Evolutionary conservation across 2,888 invertebrate species (phyloP).

Genomic region (Mythimna impura): DNA sequence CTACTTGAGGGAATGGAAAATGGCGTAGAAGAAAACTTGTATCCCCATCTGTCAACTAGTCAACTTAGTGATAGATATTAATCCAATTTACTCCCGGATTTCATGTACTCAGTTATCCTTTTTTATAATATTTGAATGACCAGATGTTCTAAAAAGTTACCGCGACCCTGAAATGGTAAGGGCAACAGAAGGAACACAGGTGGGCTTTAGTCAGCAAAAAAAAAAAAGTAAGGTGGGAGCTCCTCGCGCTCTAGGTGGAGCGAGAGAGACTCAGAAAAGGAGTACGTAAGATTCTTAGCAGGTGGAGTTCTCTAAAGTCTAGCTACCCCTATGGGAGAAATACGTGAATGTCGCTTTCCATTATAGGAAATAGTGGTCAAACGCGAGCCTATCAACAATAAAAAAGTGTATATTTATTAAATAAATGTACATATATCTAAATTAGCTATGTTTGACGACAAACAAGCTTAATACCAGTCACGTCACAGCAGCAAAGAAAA

Average conservation of each 20-base stretch:
- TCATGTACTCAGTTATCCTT: background rate
- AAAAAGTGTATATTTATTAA: background rate
- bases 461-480: background rate
- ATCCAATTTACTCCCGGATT: background rate
- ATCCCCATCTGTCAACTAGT: background rate
- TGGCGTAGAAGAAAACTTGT: constrained; percentile 11
- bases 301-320: background rate
- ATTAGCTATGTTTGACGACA: background rate
- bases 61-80: background rate
- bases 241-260: too few relatives aligned
- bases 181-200: too few relatives aligned
- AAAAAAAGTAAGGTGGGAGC: too few relatives aligned
- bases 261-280: background rate
- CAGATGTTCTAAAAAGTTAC: background rate
- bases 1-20: constrained; percentile 31
- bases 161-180: too few relatives aligned
- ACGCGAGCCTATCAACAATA: too few relatives aligned
- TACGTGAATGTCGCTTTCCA: too few relatives aligned
- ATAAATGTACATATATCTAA: background rate
- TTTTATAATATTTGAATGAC: background rate
- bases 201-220: too few relatives aligned
- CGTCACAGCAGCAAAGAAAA: background rate
- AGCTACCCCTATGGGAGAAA: background rate
- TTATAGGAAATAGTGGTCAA: too few relatives aligned
- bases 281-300: background rate